phyloP scores from a whole-genome alignment of 2,113 vertebrate species.

The Cyphomyrus discorhynchus region DNA sequence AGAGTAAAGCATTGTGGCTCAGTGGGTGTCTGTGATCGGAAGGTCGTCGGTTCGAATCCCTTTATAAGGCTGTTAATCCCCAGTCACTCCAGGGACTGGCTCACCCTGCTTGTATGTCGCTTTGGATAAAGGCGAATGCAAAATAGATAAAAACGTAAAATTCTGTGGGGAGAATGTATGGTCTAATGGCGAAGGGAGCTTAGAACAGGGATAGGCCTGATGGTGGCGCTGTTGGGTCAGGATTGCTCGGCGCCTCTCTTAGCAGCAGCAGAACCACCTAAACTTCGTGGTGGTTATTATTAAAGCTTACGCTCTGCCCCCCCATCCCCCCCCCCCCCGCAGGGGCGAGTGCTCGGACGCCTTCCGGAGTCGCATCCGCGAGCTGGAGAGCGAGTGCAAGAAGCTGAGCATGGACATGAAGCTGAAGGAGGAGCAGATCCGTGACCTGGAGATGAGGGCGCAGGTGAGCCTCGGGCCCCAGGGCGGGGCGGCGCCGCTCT shows the following conservation, averaged over 20 bases:
- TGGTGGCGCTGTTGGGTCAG: not conserved
- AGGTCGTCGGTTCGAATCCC: not conserved
- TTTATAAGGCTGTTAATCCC: not conserved
- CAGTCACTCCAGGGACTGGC: not conserved
- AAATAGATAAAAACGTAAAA: not conserved
- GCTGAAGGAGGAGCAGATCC: conserved; percentile 90
- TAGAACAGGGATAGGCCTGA: not conserved
- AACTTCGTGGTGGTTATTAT: not conserved
- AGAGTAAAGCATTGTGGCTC: not conserved
- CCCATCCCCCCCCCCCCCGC: not conserved
- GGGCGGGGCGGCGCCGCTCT: not conserved
- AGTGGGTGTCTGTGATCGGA: not conserved
- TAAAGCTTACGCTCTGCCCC: not conserved
- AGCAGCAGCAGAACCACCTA: not conserved
- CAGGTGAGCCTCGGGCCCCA: conserved; percentile 64
- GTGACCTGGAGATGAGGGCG: conserved; percentile 87
- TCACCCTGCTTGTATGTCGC: not conserved
- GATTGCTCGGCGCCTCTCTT: not conserved
- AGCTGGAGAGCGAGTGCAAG: conserved; percentile 93
- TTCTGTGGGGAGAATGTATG: not conserved
- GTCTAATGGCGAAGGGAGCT: not conserved
- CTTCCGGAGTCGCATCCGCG: conserved; percentile 78
- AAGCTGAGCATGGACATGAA: conserved; percentile 88
- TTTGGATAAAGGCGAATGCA: not conserved
- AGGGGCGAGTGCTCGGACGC: conserved; percentile 93